Evolutionary conservation across 2,888 invertebrate genomes (phyloP).

Genomic region (Synanthedon tipuliformis): DNA sequence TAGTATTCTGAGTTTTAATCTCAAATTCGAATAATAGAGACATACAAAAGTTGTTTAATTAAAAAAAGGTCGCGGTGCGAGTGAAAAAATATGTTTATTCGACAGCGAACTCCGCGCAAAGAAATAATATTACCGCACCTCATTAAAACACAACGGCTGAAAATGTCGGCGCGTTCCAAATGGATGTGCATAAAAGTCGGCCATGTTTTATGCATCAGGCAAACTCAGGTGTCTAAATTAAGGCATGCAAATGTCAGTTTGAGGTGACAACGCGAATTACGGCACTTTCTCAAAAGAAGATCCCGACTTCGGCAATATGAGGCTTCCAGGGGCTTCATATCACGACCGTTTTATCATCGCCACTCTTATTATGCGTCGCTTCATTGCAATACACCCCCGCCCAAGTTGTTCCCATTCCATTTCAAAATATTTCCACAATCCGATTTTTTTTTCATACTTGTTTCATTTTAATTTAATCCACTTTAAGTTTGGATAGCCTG

Average conservation of each 20-base stretch:
- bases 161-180: constrained; percentile 26
- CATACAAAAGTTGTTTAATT: constrained; percentile 8
- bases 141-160: constrained; percentile 36
- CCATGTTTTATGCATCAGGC: constrained; percentile 47
- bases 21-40: too few species aligned
- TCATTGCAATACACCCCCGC: too few species aligned
- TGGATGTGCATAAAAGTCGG: constrained; percentile 33
- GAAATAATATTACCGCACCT: constrained; percentile 1
- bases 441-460: too few species aligned
- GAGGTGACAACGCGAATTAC: constrained; percentile 27
- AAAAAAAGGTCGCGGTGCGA: constrained; percentile 5
- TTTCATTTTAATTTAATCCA: too few species aligned
- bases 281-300: constrained; percentile 3
- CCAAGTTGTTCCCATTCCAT: too few species aligned
- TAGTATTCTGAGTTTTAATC: too few species aligned
- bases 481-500: too few species aligned
- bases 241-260: constrained; percentile 48
- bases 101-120: background rate
- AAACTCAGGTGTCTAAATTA: constrained; percentile 49
- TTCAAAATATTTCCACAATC: too few species aligned
- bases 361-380: background rate
- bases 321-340: constrained; percentile 1
- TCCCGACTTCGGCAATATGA: background rate
- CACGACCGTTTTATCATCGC: constrained; percentile 4
- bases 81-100: background rate